Evolutionary conservation across 64 coral and sea anemone species (phyloP).

Genomic region (Pocillopora damicornis): DNA sequence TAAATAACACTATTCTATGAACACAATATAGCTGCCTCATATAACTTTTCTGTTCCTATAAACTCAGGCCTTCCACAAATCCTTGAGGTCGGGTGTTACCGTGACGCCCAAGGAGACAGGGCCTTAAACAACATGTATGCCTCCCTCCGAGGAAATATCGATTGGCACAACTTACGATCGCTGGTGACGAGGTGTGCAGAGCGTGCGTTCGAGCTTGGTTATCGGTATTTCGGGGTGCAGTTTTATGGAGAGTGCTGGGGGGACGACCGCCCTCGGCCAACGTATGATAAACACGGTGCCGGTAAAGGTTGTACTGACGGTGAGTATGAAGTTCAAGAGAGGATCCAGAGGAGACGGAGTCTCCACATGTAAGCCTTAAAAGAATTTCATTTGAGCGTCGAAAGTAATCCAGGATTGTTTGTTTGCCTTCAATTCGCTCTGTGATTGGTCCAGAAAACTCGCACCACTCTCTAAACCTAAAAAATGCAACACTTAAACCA

Average conservation of each 20-base stretch:
- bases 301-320: constrained; percentile 61
- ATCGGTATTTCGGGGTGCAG: constrained; percentile 83
- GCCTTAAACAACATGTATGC: constrained; percentile 56
- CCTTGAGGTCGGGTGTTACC: constrained; percentile 79
- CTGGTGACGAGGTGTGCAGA: constrained; percentile 90
- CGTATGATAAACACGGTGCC: constrained; percentile 57
- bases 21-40: no score
- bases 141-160: constrained; percentile 48
- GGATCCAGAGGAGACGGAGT: no score
- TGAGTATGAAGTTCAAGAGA: constrained; percentile 7
- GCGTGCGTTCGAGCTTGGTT: constrained; percentile 60
- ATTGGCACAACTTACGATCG: constrained; percentile 80
- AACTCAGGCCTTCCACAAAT: constrained; percentile 80
- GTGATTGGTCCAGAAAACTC: no score
- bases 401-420: no score
- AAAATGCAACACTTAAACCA: no score
- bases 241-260: constrained; percentile 88
- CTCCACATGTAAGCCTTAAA: no score
- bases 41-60: not conserved
- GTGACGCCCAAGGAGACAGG: constrained; percentile 17
- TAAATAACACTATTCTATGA: no score
- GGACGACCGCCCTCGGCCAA: constrained; percentile 35
- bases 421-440: no score
- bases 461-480: no score
- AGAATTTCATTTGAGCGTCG: no score